A percentile compares a stretch with the other conserved stretches of the same genome.
Conservation (phyloP, 2,888 invertebrate genomes). For the Yponomeuta sedellus region DNA sequence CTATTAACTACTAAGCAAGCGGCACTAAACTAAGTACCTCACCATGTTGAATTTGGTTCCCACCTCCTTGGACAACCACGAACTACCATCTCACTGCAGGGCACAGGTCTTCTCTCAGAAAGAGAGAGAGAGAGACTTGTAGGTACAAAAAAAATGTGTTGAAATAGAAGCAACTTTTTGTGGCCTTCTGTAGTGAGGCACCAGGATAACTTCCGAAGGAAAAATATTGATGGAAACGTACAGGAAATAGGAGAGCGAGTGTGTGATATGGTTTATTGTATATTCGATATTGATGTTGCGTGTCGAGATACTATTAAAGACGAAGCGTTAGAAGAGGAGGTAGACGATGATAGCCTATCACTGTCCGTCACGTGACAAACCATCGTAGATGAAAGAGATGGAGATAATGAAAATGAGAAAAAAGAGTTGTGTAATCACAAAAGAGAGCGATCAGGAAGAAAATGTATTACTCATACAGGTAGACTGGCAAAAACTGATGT, state of each 20-base stretch:
- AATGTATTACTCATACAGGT: background rate
- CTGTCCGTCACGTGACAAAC: background rate
- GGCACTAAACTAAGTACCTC: too few species aligned
- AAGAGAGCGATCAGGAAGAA: background rate
- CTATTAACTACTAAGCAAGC: too few species aligned
- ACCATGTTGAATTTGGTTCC: too few species aligned
- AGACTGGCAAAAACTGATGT: too few species aligned
- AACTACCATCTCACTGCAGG: too few species aligned
- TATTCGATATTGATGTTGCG: background rate
- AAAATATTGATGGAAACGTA: background rate
- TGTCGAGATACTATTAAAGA: background rate
- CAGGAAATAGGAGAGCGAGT: background rate
- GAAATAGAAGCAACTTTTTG: background rate
- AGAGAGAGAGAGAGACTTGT: too few species aligned
- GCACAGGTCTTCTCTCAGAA: too few species aligned
- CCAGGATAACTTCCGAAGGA: background rate
- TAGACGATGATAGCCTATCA: background rate
- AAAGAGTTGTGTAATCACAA: background rate
- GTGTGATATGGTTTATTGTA: background rate
- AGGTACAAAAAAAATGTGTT: too few species aligned
- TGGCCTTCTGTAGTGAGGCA: background rate
- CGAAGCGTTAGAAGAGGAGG: background rate
- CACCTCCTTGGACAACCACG: too few species aligned
- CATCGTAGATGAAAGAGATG: background rate
- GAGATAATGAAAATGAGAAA: background rate